Evolutionary conservation across 2,113 vertebrate genomes (phyloP).

Genomic region (Platichthys stellatus): DNA sequence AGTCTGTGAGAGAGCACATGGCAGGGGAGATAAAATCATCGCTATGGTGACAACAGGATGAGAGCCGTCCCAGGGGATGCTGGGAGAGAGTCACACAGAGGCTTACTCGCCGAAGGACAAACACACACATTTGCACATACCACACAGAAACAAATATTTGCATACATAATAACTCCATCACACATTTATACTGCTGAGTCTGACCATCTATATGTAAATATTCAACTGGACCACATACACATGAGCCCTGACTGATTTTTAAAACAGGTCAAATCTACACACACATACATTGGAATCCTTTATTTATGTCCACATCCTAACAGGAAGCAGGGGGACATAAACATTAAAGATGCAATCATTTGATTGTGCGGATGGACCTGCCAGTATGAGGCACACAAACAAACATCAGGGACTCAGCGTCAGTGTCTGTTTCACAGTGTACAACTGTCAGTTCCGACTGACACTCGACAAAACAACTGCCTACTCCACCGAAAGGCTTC

Average conservation of each 20-base stretch:
- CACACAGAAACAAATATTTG: constrained; percentile 42
- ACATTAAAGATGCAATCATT: constrained; percentile 72
- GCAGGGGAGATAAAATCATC: constrained; percentile 76
- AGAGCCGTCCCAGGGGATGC: constrained; percentile 60
- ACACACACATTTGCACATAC: constrained; percentile 38
- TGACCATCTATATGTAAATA: no score
- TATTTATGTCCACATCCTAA: constrained; percentile 76
- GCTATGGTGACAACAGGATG: constrained; percentile 80
- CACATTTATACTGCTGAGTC: neutral
- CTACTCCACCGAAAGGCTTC: neutral
- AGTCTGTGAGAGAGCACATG: constrained; percentile 67
- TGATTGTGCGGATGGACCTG: constrained; percentile 55
- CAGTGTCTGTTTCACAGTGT: constrained; percentile 20
- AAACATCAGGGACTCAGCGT: constrained; percentile 53
- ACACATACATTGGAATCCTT: constrained; percentile 56
- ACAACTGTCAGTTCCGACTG: constrained; percentile 8
- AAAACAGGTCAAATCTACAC: constrained; percentile 11
- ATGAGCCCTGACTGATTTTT: neutral
- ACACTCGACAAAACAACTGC: neutral
- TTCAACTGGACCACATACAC: neutral
- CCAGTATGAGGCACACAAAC: constrained; percentile 55
- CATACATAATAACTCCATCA: constrained; percentile 22
- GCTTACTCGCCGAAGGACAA: constrained; percentile 54
- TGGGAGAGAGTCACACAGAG: constrained; percentile 73
- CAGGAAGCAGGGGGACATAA: constrained; percentile 76